A percentile compares a stretch with the other conserved stretches of the same genome.
phyloP scores from a whole-genome alignment of 2,797 vertebrate species.

The Falco peregrinus region DNA sequence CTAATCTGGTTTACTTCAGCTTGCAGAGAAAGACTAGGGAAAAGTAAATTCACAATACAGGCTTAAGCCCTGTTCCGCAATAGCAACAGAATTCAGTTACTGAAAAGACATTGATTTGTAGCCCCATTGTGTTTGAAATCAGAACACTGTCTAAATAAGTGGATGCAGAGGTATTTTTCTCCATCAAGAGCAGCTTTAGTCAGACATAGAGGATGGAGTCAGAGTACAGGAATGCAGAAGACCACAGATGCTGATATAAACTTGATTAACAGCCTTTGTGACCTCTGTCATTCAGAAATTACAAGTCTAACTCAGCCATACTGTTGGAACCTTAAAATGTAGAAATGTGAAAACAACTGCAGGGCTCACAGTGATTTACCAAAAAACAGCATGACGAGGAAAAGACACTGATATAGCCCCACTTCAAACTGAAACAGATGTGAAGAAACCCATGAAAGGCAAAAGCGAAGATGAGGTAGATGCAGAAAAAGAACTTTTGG shows the following conservation, averaged over 20 bases:
- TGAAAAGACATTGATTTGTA: not conserved
- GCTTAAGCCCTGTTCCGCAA: not conserved
- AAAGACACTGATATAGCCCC: not conserved
- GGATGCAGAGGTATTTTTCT: not conserved
- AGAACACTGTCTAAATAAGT: not conserved
- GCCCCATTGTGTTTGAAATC: not conserved
- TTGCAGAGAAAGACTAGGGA: not conserved
- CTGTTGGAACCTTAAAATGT: not conserved
- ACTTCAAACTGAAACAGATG: not conserved
- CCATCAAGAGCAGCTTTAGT: not conserved
- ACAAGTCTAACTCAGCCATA: not conserved
- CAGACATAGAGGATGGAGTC: not conserved
- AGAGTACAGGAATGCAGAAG: not conserved
- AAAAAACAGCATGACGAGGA: not conserved
- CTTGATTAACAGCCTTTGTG: not conserved
- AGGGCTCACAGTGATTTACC: not conserved
- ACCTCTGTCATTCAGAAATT: not conserved
- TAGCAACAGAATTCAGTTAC: not conserved
- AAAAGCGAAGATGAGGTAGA: not conserved
- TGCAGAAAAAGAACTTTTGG: not conserved
- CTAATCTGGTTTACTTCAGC: not conserved
- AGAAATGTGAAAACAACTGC: not conserved
- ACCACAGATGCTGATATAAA: not conserved
- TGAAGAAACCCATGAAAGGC: not conserved
- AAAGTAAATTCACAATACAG: not conserved